Conservation (phyloP, 2,888 invertebrate species). For the Scaptomyza polygonia region DNA sequence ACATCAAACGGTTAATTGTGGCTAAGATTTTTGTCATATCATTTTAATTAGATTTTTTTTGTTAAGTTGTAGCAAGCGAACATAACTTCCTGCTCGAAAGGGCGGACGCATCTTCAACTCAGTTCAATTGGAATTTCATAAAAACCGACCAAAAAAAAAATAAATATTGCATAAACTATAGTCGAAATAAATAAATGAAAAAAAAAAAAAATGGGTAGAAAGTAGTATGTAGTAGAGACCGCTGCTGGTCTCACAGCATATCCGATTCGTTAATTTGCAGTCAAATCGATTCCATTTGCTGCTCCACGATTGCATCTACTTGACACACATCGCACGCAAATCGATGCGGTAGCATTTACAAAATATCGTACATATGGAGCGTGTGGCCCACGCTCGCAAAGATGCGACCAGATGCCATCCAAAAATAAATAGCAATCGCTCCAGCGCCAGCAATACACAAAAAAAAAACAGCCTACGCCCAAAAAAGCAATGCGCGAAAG, state of each 20-base stretch:
- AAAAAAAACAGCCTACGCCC: conserved; percentile 59
- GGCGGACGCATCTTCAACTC: conserved; percentile 54
- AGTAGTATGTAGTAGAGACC: conserved; percentile 67
- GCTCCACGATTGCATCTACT: conserved; percentile 74
- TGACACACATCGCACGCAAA: conserved; percentile 80
- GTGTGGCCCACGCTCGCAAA: conserved; percentile 32
- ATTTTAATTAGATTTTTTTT: conserved; percentile 58
- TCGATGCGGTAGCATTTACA: conserved; percentile 78
- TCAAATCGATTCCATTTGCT: conserved; percentile 70
- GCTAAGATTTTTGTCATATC: conserved; percentile 62
- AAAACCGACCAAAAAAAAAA: conserved; percentile 34
- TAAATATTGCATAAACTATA: conserved; percentile 55
- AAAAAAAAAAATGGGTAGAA: conserved; percentile 46
- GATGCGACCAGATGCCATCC: conserved; percentile 63
- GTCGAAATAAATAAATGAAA: conserved; percentile 6
- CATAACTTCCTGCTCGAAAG: conserved; percentile 65
- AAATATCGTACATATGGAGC: conserved; percentile 31
- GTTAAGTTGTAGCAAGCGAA: conserved; percentile 14
- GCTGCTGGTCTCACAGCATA: conserved; percentile 39
- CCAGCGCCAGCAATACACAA: conserved; percentile 19
- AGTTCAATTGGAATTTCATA: conserved; percentile 70
- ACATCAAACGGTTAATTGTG: conserved; percentile 70
- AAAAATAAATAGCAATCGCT: conserved; percentile 58
- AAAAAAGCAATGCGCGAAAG: conserved; percentile 7
- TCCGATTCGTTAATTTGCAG: conserved; percentile 75